Evolutionary conservation across 1,140 invertebrate species (phyloP).

Genomic region (Euwallacea fornicatus): DNA sequence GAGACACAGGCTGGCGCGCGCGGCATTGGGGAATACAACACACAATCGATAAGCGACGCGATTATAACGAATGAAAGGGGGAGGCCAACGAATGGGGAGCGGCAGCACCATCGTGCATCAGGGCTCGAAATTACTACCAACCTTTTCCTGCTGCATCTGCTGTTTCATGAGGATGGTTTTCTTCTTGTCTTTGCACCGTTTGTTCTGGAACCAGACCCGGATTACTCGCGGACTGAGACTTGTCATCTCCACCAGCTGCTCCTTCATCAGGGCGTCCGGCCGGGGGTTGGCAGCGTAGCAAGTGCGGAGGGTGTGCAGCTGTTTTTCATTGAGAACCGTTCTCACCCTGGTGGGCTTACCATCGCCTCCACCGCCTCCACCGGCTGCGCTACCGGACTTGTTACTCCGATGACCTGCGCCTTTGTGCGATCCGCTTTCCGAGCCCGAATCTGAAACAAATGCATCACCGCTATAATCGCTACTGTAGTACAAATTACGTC

Average conservation of each 20-base stretch:
- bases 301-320: slow-evolving; percentile 91
- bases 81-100: slow-evolving; percentile 6
- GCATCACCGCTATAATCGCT: too few species aligned
- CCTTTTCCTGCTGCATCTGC: slow-evolving; percentile 98
- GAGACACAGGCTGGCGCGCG: slow-evolving; percentile 26
- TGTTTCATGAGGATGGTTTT: slow-evolving; percentile 95
- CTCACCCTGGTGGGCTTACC: slow-evolving; percentile 97
- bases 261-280: slow-evolving; percentile 98
- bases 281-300: slow-evolving; percentile 97
- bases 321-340: slow-evolving; percentile 98
- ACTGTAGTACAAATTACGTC: too few species aligned
- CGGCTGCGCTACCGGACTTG: slow-evolving; percentile 44
- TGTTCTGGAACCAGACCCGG: slow-evolving; percentile 99
- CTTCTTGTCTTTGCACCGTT: slow-evolving; percentile 99
- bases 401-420: slow-evolving; percentile 61
- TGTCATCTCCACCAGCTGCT: slow-evolving; percentile 99
- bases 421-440: slow-evolving; percentile 82
- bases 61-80: slow-evolving; percentile 34
- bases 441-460: slow-evolving; percentile 72
- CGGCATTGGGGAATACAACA: slow-evolving; percentile 28
- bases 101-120: neutral
- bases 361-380: slow-evolving; percentile 66
- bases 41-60: slow-evolving; percentile 35
- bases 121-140: slow-evolving; percentile 55
- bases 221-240: slow-evolving; percentile 93